Evolutionary conservation across 2,797 vertebrate species (phyloP), one percentile per base, ranked within the genome.

Genomic region (Pantherophis vulpinus): DNA sequence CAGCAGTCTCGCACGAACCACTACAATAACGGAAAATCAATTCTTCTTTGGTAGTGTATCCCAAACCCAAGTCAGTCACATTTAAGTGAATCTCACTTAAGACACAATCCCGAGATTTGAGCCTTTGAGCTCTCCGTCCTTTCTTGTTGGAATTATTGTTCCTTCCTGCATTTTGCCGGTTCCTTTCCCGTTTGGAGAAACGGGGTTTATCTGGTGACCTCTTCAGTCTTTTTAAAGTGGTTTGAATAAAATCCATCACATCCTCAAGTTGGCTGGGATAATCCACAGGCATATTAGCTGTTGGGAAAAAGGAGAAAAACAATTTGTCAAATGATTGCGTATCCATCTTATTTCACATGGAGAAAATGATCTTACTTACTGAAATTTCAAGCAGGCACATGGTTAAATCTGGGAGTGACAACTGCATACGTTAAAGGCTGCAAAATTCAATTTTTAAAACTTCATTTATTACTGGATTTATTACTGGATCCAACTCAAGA

Each of bases 21-120:
- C 99, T 99, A 98, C 99, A 99, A 97, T 99, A 99, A 92, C 99
- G 98, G 96, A 99, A 99, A 96, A 99, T 99, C 47, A 99, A 98
- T 97, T 99, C 99, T 98, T 99, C 99, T 98, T 99, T 99, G 97
- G 99, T 99, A 98, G 98, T 98, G 1, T 99, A 99, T 95, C 99
- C 99, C 97, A 99, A 97, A 92, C 98, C 99, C 98, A 99, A 97
- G 97, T 99, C 99, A 5, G 99, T 99, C 95, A 99, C 99, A 0
- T 99, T 99, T 95, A 99, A 98, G 95, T 99, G 99, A 95, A 99
- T 98, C 95, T 99, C 98, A 92, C 99, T 98, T 51, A 99, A 98
- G 95, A 99, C 98, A 94, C 99, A 99, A 91, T 99, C 98, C 27
- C 98, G 98, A 58, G 97, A 98, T 97, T 97, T 98, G 91, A 98